These are phyloP conservation scores for Bos indicus DNA, from an alignment of 2,113 vertebrate species.

Conservation along the genomic window DNA sequence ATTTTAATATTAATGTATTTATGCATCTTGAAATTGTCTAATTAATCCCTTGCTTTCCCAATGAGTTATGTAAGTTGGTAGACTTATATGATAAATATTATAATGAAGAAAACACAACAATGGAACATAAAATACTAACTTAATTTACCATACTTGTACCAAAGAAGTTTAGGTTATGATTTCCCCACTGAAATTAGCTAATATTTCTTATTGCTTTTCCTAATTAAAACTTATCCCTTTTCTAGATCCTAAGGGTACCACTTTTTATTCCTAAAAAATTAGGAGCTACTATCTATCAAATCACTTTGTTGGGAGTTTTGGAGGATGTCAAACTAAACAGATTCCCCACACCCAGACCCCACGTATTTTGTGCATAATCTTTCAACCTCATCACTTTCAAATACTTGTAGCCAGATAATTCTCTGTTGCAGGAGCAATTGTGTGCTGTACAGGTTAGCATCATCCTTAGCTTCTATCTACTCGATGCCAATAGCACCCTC, in stretches of 20 bases:
- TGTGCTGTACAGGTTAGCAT: neutral
- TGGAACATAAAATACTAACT: constrained; percentile 58
- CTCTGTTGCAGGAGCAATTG: neutral
- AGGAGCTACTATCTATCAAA: neutral
- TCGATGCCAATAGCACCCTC: neutral
- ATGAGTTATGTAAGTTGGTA: constrained; percentile 45
- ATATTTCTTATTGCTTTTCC: constrained; percentile 63
- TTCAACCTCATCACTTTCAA: neutral
- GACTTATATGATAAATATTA: constrained; percentile 60
- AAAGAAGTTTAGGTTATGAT: constrained; percentile 55
- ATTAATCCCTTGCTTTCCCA: constrained; percentile 65
- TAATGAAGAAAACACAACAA: constrained; percentile 58
- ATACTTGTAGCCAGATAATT: neutral
- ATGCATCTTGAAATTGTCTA: constrained; percentile 64
- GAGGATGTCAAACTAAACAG: neutral
- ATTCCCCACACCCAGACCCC: neutral
- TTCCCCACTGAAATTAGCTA: constrained; percentile 60
- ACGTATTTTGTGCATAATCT: neutral
- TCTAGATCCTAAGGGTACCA: constrained; percentile 25
- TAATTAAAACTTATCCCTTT: constrained; percentile 68
- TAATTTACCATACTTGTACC: constrained; percentile 56
- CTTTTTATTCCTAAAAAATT: constrained; percentile 54
- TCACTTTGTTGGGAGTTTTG: neutral
- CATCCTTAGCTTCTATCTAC: neutral
- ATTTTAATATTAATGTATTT: constrained; percentile 67